phyloP scores from a whole-genome alignment of 2,113 vertebrate genomes.

The Sylvia atricapilla region DNA sequence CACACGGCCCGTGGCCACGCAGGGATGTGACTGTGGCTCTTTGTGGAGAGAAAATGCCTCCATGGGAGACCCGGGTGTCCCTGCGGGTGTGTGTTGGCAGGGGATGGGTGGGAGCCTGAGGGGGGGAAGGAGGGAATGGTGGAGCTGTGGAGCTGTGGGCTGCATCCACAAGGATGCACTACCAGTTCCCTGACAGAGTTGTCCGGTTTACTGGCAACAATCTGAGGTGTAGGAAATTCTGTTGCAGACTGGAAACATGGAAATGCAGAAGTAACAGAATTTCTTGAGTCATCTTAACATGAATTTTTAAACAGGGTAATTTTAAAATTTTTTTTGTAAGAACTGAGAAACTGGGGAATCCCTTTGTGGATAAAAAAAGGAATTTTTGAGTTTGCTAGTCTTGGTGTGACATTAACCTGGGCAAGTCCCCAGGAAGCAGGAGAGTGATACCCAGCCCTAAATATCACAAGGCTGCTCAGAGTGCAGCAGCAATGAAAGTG shows the following conservation, averaged over 20 bases:
- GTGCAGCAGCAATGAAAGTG: background rate
- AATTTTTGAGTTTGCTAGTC: background rate
- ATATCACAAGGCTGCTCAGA: background rate
- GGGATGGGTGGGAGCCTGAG: background rate
- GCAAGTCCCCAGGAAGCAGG: background rate
- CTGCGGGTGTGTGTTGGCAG: background rate
- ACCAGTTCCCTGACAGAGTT: background rate
- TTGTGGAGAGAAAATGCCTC: background rate
- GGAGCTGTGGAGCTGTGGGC: background rate
- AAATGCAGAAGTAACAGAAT: conserved; percentile 44
- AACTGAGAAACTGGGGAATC: conserved; percentile 15
- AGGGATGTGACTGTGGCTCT: background rate
- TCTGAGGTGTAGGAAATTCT: background rate
- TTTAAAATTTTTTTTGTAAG: background rate
- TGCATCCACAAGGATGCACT: background rate
- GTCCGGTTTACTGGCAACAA: background rate
- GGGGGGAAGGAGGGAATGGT: background rate
- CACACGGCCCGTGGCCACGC: background rate
- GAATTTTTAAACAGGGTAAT: conserved; percentile 11
- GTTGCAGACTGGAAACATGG: background rate
- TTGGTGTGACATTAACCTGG: background rate
- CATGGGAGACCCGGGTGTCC: background rate
- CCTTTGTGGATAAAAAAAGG: background rate
- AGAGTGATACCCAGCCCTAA: background rate
- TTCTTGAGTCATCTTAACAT: background rate